These are phyloP conservation scores for Moxostoma hubbsi DNA, from an alignment of 2,797 vertebrate genomes.

Conservation along the genomic window DNA sequence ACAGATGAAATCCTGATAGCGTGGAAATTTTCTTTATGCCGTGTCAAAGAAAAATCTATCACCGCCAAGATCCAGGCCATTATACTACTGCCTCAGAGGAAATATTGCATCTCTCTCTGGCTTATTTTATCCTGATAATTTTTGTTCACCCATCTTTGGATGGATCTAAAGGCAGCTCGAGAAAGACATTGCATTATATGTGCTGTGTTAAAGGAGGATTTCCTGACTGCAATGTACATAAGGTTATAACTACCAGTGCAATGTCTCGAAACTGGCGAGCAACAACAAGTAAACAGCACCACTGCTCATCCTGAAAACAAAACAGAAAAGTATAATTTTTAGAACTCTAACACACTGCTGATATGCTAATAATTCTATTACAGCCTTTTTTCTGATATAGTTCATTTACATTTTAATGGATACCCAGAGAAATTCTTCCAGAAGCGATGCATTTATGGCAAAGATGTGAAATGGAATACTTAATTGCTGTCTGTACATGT, in stretches of 20 bases:
- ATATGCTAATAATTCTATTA: slow-evolving; percentile 68
- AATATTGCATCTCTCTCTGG: slow-evolving; percentile 72
- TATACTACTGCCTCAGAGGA: slow-evolving; percentile 71
- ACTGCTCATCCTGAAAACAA: slow-evolving; percentile 63
- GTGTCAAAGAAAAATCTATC: slow-evolving; percentile 74
- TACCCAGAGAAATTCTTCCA: slow-evolving; percentile 17
- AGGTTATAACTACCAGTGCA: slow-evolving; percentile 75
- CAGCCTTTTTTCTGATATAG: slow-evolving; percentile 23
- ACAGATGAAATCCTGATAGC: slow-evolving; percentile 74
- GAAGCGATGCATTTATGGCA: slow-evolving; percentile 17
- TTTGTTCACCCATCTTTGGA: slow-evolving; percentile 68
- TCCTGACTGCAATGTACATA: slow-evolving; percentile 71
- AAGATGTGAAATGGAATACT: slow-evolving; percentile 44
- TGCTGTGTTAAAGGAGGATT: slow-evolving; percentile 70
- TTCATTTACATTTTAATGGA: slow-evolving; percentile 23
- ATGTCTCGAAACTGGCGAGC: slow-evolving; percentile 70
- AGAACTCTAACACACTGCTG: slow-evolving; percentile 43
- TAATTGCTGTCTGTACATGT: background rate
- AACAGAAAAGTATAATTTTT: slow-evolving; percentile 44
- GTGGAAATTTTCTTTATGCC: slow-evolving; percentile 71
- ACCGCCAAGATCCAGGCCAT: slow-evolving; percentile 70
- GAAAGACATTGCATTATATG: slow-evolving; percentile 63
- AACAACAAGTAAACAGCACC: slow-evolving; percentile 66
- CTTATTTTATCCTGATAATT: slow-evolving; percentile 77
- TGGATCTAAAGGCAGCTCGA: slow-evolving; percentile 64